Base-by-base conservation (phyloP, 2,888 invertebrate species). In the Drosophila mimetica region DNA sequence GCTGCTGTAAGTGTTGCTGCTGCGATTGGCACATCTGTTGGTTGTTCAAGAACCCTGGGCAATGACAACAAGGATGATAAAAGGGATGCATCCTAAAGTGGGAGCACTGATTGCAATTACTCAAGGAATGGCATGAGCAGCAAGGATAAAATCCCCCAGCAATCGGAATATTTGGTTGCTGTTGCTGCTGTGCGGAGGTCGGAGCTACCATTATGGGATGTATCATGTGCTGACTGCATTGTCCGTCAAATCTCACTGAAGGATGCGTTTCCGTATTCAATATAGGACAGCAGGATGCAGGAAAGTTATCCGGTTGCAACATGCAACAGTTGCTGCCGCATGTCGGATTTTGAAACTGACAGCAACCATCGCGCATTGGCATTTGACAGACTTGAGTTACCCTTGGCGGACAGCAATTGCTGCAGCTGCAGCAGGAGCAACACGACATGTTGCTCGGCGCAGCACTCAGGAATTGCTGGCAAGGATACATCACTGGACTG, bases 401-500 rank as follows among this genome's bases (percentile, higher is more conserved):
- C 42, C 44, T 13, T 11, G 39, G 47, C 18, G 32, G 30, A 13
- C 59, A 83, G 55, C 69, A 73, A 37, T 47, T 60, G 51, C 55
- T 65, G 55, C 54, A 57, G 41, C 13, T 39, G 39, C 61, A 78
- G 41, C n/a, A 53, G 32, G 14, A 53, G 36, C 50, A 84, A 30
- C 20, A 44, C 0, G 52, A 16, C 16, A 25, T 53, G 42, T 30
- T 60, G 51, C 34, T 36, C 20, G 48, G 6, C 52, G 30, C 3
- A n/a, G 71, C 42, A 18, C 37, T 13, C 50, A 51, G 44, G 39
- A 67, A 48, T 37, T 52, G 74, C 63, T 60, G 63, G 46, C 51
- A 61, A 28, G 69, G 63, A 47, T 42, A 51, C 22, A 61, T 34
- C 39, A 32, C 46, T 20, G 32, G 34, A 34, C 20, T 46, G 14